Base-by-base conservation (phyloP, 2,888 invertebrate genomes). In the Aphidoletes aphidimyza region DNA sequence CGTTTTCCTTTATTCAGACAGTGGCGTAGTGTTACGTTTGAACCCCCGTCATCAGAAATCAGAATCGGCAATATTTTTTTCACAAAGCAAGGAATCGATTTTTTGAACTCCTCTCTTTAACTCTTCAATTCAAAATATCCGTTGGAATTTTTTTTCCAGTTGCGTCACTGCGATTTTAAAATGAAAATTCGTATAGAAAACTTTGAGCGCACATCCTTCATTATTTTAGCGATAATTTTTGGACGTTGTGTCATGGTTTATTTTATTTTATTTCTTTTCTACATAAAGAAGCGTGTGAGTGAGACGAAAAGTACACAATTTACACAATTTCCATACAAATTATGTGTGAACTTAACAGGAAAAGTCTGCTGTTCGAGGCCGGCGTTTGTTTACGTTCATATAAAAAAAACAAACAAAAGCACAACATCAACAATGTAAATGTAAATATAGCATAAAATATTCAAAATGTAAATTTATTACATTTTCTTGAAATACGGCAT, bases 391-490 rank as follows among this genome's bases (percentile, higher is more conserved):
- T 54, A 5, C 9, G 54, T 11, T 22, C 5, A 22, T 8, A 22
- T 8, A 39, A n/a, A 54, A 54, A 5, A 22, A n/a, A 54, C 11
- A 26, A 69, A 11, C 69, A 69, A 2, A 5, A n/a, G 5, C 54
- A 42, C n/a, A 54, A 22, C 14, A 26, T 54, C 54, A 54, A 34
- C 69, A 30, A 69, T 69, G 34, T 69, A 69, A 69, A 69, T 69
- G 69, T 69, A 42, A 14, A 14, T 42, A 14, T 42, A 30, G 69
- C 69, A 14, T 69, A 69, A 69, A 69, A 69, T 69, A 69, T 69
- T 69, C 30, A 69, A 69, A 69, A 69, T 69, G 69, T 69, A 69
- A 69, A 69, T 69, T 69, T 69, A 69, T 69, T 69, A 69, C 69
- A 69, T 69, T 69, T 69, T 69, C 69, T 69, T 69, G 69, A 69